Conservation (phyloP, 2,888 invertebrate genomes). For the Coleophora flavipennella region DNA sequence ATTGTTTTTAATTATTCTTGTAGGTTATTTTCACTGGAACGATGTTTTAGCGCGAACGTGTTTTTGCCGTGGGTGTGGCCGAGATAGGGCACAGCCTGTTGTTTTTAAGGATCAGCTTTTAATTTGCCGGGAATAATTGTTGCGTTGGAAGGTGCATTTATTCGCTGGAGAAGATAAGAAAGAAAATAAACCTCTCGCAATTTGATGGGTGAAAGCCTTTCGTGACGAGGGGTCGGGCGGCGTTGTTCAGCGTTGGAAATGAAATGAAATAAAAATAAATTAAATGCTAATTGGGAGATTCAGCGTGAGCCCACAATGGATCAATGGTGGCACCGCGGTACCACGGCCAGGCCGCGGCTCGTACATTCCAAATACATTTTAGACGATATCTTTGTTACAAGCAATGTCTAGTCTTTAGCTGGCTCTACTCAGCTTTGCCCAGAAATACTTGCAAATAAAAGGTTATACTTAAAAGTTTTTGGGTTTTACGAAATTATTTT, state of each 20-base stretch:
- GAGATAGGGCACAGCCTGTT: slow-evolving; percentile 42
- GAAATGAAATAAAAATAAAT: slow-evolving; percentile 62
- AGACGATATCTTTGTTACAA: no score
- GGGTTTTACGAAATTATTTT: no score
- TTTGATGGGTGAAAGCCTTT: slow-evolving; percentile 48
- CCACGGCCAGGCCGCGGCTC: no score
- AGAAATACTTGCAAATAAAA: no score
- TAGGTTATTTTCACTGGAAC: slow-evolving; percentile 14
- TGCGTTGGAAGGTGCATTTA: slow-evolving; percentile 43
- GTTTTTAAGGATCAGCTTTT: slow-evolving; percentile 45
- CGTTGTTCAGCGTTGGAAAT: slow-evolving; percentile 52
- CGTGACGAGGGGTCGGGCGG: slow-evolving; percentile 55
- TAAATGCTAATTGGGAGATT: slow-evolving; percentile 62
- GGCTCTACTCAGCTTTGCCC: no score
- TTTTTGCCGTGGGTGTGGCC: slow-evolving; percentile 13
- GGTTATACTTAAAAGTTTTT: no score
- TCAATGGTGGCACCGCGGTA: slow-evolving; percentile 1
- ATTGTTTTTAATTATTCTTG: slow-evolving; percentile 14
- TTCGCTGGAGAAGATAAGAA: slow-evolving; percentile 40
- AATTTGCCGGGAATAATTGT: slow-evolving; percentile 47
- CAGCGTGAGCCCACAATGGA: slow-evolving; percentile 27
- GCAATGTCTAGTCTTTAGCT: no score
- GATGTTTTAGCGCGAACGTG: slow-evolving; percentile 10
- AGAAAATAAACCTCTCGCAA: slow-evolving; percentile 54
- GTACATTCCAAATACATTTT: no score